These are phyloP conservation scores for Sipha flava DNA, from an alignment of 1,140 invertebrate genomes.

Conservation along the genomic window DNA sequence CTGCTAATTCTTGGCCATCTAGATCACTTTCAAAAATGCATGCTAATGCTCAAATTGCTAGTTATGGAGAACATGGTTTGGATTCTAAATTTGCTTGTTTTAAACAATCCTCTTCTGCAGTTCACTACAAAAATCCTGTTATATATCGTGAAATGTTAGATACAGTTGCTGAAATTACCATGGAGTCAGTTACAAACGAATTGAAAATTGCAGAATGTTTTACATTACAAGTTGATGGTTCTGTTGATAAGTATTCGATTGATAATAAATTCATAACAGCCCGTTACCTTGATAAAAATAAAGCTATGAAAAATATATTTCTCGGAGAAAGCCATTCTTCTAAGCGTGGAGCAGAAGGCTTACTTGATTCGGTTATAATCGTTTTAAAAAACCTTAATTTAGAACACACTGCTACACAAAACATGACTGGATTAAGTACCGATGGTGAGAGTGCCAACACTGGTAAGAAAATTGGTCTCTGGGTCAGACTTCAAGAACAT, in stretches of 20 bases:
- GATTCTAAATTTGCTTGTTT: not conserved
- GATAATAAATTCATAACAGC: conserved; percentile 20
- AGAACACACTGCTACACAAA: not conserved
- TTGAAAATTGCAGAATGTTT: conserved; percentile 13
- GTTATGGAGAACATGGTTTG: conserved; percentile 19
- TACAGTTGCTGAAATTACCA: not conserved
- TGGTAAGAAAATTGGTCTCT: not conserved
- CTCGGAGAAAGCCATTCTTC: not conserved
- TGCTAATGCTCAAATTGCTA: conserved; percentile 9
- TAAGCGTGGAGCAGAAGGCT: not conserved
- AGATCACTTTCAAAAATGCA: conserved; percentile 7
- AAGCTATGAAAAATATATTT: not conserved
- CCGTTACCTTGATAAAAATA: not conserved
- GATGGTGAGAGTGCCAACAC: conserved; percentile 21
- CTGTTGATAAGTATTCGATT: conserved; percentile 10
- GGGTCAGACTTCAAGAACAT: not conserved
- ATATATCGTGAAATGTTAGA: too few relatives aligned
- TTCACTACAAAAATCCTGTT: conserved; percentile 7
- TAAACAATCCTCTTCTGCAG: not conserved
- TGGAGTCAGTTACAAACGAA: not conserved
- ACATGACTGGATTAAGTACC: conserved; percentile 8
- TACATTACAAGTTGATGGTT: too few relatives aligned
- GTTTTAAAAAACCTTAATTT: not conserved
- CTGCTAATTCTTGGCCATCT: too few relatives aligned
- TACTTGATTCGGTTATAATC: not conserved